These are phyloP conservation scores for Mico argentatus DNA, from an alignment of 2,797 vertebrate species.

Conservation along the genomic window DNA sequence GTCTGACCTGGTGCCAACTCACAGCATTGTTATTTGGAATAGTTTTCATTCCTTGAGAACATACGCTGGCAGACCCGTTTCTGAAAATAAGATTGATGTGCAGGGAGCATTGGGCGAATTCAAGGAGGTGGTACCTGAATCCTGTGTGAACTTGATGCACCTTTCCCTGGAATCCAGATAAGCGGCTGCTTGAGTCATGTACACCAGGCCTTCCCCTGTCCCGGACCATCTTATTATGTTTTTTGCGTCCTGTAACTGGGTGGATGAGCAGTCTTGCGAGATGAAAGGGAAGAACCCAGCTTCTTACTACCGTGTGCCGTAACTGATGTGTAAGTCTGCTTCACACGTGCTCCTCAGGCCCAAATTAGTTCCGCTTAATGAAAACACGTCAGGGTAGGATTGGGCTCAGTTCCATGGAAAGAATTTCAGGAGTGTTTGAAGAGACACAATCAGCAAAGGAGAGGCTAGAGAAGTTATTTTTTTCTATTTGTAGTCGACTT, in stretches of 20 bases:
- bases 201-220: background rate
- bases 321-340: background rate
- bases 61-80: background rate
- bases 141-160: rapidly evolving
- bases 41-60: background rate
- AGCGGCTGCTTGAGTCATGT: background rate
- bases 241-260: background rate
- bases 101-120: background rate
- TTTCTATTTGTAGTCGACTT: background rate
- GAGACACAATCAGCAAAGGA: background rate
- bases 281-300: background rate
- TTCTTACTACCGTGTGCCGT: background rate
- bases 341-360: constrained; percentile 40
- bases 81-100: background rate
- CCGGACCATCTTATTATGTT: background rate
- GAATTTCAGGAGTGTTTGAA: background rate
- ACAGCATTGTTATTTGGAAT: background rate
- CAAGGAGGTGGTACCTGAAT: rapidly evolving
- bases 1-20: background rate
- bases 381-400: background rate
- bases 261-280: background rate
- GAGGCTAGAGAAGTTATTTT: background rate
- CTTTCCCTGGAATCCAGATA: background rate
- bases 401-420: background rate
- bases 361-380: constrained; percentile 39